phyloP scores from a whole-genome alignment of 2,797 vertebrate species.

The Micrastur ruficollis region DNA sequence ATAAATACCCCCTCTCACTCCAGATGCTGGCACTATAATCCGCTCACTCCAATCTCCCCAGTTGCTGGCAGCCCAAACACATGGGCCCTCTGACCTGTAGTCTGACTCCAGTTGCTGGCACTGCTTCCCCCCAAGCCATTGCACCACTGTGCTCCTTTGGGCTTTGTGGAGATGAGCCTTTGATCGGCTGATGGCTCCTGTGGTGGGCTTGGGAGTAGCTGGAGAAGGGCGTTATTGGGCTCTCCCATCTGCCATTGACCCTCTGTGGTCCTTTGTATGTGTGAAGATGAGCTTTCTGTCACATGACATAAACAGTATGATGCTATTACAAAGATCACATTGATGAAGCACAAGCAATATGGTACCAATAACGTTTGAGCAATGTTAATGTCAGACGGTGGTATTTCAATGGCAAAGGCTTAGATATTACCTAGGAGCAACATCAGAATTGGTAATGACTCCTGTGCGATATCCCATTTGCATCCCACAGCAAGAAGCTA shows the following conservation, averaged over 20 bases:
- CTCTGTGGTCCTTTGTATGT: not conserved
- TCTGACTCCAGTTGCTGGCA: not conserved
- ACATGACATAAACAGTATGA: not conserved
- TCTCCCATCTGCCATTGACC: not conserved
- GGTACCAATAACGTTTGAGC: not conserved
- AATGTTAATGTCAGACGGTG: not conserved
- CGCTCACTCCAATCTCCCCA: not conserved
- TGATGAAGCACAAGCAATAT: not conserved
- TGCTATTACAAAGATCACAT: not conserved
- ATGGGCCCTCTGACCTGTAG: not conserved
- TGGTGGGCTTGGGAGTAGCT: not conserved
- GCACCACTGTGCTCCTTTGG: not conserved
- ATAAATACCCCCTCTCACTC: no score
- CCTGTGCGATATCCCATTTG: not conserved
- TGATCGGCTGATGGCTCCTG: not conserved
- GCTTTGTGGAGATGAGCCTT: not conserved
- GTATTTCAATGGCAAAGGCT: not conserved
- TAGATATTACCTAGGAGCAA: not conserved
- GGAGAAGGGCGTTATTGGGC: not conserved
- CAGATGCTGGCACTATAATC: not conserved
- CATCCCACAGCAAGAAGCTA: not conserved
- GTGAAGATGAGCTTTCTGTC: not conserved
- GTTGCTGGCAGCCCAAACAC: not conserved
- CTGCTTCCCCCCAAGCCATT: rapidly evolving
- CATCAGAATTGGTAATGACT: not conserved